Evolutionary conservation across 2,888 invertebrate genomes (phyloP).

Genomic region (Antitype chi): DNA sequence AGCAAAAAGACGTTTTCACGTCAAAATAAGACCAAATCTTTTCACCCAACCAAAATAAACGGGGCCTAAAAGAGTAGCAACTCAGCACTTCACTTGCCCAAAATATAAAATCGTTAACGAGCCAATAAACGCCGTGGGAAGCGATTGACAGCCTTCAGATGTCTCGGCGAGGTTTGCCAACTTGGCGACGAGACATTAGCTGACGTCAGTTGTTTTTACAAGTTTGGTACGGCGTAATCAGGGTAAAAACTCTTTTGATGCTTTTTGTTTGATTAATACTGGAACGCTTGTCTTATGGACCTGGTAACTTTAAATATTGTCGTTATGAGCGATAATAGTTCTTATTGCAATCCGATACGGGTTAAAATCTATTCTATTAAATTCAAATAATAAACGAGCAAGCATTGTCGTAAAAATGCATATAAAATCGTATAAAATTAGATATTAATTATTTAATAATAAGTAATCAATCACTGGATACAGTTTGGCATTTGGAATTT

Average conservation of each 20-base stretch:
- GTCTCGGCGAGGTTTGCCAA: conserved; percentile 22
- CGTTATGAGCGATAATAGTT: no score
- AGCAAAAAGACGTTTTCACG: no score
- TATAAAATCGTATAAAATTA: no score
- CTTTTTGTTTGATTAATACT: background rate
- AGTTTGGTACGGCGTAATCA: conserved; percentile 5
- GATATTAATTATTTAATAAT: no score
- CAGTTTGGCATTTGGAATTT: no score
- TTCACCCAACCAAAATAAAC: background rate
- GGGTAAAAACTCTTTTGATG: background rate
- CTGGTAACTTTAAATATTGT: no score
- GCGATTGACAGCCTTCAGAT: conserved; percentile 47
- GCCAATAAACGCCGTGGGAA: conserved; percentile 44
- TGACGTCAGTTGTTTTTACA: conserved; percentile 29
- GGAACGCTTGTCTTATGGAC: no score
- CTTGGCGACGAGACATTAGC: conserved; percentile 38
- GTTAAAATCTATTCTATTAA: no score
- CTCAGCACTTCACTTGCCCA: conserved; percentile 39
- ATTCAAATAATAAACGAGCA: no score
- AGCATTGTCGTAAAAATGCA: no score
- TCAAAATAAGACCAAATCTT: background rate
- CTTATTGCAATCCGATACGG: no score
- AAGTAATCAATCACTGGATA: no score
- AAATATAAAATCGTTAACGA: conserved; percentile 61
- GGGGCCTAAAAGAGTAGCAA: conserved; percentile 18